Base-by-base conservation (phyloP, 2,113 vertebrate genomes). In the Centropus unirufus region DNA sequence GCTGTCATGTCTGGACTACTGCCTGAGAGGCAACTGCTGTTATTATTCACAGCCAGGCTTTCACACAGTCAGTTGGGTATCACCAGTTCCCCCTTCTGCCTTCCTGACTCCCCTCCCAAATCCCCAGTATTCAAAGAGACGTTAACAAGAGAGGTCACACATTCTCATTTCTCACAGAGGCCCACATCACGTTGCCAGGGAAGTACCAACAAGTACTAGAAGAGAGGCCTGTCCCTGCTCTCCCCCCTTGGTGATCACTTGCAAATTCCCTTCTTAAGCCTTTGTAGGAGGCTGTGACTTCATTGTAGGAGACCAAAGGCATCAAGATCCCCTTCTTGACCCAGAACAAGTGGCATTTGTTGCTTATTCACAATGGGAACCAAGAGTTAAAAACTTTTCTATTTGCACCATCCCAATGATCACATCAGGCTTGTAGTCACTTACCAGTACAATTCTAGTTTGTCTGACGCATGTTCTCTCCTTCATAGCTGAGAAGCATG, bases 221-320 rank as follows among this genome's bases (percentile, higher is more conserved):
- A 68, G 21, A 55, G 12, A 58, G 14, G 6, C 11, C 26, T 5
- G 2, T 13, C 23, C 15, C 5, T 46, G 59, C 14, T 11, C 39
- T 44, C 44, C 4, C 0, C 14, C 40, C 5, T 0, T 3, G 3
- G 8, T 14, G 19, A 40, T 6, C 3, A 4, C 22, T 23, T 47
- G 22, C 14, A 64, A 49, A 61, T n/a, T 3, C 6, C 3, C 6
- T 47, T 57, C 40, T 73, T 15, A 69, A 44, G 30, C 5, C 14
- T 11, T 21, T 54, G 5, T n/a, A 77, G 46, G 80, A 70, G 40
- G 18, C 55, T 78, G 11, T 21, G 30, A 20, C 19, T 36, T 46
- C 21, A 39, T 15, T 0, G 1, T 5, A 47, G 27, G 36, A 20
- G 36, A 24, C 7, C 9, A 44, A 22, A 8, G 14, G 1, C 6